A percentile compares a stretch with the other conserved stretches of the same genome.
phyloP scores from a whole-genome alignment of 2,888 invertebrate genomes.

The Cheilosia variabilis region DNA sequence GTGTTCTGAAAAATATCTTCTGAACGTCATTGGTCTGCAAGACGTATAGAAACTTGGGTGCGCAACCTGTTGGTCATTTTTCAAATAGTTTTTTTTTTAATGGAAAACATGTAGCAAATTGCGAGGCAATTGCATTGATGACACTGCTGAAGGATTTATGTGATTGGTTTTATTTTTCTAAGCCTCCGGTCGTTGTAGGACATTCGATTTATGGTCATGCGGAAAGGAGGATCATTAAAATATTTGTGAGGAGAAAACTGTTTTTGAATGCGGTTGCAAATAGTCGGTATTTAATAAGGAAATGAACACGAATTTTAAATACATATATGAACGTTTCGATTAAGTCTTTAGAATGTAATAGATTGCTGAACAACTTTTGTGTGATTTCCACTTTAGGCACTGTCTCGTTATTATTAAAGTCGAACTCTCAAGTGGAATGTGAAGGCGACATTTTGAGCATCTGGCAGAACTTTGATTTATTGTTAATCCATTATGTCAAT shows the following conservation, averaged over 20 bases:
- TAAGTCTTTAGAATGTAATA: too few species aligned
- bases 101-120: slow-evolving; percentile 57
- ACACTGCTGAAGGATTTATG: slow-evolving; percentile 69
- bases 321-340: too few species aligned
- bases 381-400: too few species aligned
- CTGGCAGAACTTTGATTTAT: too few species aligned
- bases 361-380: too few species aligned
- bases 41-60: neutral
- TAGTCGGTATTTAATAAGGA: neutral
- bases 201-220: slow-evolving; percentile 16
- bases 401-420: too few species aligned
- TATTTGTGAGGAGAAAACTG: neutral
- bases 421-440: too few species aligned
- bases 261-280: neutral
- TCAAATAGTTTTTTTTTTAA: slow-evolving; percentile 33
- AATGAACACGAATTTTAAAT: too few species aligned
- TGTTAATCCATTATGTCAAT: too few species aligned
- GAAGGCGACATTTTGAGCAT: too few species aligned
- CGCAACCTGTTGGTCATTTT: slow-evolving; percentile 39
- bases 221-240: neutral
- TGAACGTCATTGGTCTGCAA: slow-evolving; percentile 20
- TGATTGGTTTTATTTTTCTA: slow-evolving; percentile 55
- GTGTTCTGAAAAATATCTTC: slow-evolving; percentile 15
- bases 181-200: neutral
- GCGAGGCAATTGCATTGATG: slow-evolving; percentile 59